Evolutionary conservation across 2,113 vertebrate species (phyloP).

Genomic region (sheep (Ovis aries)): ARS-UI_Ramb_v3.0 NC_056058.1:42274001-42274500

Average conservation of each 20-base stretch:
- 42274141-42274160: not conserved
- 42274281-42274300: not conserved
- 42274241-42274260: not conserved
- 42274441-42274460: not conserved
- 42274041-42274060: not conserved
- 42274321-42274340: not conserved
- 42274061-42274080: not conserved
- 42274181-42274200: not conserved
- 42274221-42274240: not conserved
- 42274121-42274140: not conserved
- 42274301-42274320: not conserved
- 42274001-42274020: not conserved
- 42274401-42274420: not conserved
- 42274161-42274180: not conserved
- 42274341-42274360: not conserved
- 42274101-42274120: not conserved
- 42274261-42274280: not conserved
- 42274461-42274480: not conserved
- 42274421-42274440: not conserved
- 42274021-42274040: not conserved
- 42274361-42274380: not conserved
- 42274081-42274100: not conserved
- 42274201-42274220: not conserved
- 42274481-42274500: not conserved
- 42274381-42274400: not conserved